These are phyloP conservation scores for Sipha flava DNA, from an alignment of 1,140 invertebrate species.

Conservation along the genomic window DNA sequence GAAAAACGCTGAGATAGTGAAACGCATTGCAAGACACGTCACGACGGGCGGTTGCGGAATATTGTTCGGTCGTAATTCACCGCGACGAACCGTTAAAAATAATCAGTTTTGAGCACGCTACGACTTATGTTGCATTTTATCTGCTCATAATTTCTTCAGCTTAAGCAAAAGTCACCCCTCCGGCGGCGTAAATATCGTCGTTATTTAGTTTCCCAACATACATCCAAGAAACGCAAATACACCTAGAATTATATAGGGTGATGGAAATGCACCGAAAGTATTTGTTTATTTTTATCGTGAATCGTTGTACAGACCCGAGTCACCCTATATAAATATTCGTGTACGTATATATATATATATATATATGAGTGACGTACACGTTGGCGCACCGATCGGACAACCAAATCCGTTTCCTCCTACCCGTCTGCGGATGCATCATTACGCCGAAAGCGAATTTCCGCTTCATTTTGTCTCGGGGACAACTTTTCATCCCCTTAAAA, in stretches of 20 bases:
- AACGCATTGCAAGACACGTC: not conserved
- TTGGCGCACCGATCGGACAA: not conserved
- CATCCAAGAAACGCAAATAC: not conserved
- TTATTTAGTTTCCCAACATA: not conserved
- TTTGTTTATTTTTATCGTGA: not conserved
- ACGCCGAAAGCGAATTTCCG: constrained; percentile 28
- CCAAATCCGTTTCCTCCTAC: not conserved
- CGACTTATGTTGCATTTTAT: not conserved
- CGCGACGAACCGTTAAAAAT: not conserved
- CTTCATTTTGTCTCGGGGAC: constrained; percentile 24
- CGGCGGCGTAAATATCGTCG: not conserved
- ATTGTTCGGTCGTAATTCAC: too few relatives aligned
- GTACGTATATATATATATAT: not conserved
- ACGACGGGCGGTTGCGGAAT: not conserved
- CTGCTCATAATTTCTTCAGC: not conserved
- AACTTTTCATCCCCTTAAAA: not conserved
- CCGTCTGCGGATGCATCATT: not conserved
- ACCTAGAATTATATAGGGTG: not conserved
- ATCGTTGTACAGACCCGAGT: not conserved
- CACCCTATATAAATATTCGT: not conserved
- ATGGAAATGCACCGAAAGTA: too few relatives aligned
- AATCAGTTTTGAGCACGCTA: not conserved
- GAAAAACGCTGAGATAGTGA: not conserved
- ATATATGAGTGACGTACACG: not conserved
- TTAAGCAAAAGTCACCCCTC: constrained; percentile 2